Conservation (phyloP, 1,140 invertebrate species). For the Periplaneta americana region DNA sequence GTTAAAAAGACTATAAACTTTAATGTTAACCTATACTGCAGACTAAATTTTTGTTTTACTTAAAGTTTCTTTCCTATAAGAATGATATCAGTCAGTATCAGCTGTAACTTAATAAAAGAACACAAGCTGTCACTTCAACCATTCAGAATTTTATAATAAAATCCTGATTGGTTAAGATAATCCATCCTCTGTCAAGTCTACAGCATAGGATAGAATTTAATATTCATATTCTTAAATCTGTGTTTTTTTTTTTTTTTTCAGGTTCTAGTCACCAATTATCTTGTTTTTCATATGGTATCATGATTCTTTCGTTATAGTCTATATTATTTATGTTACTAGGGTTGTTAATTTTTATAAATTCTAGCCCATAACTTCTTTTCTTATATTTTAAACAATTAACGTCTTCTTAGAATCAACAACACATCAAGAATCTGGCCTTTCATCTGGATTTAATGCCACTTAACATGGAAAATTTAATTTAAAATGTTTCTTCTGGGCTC, state of each 20-base stretch:
- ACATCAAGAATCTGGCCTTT: not conserved
- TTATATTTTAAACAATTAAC: not conserved
- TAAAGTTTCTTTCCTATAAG: too few species aligned
- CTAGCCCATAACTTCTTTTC: not conserved
- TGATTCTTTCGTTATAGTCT: not conserved
- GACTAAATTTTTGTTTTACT: too few species aligned
- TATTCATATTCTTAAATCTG: not conserved
- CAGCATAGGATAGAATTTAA: not conserved
- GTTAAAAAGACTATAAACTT: not conserved
- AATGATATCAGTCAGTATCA: too few species aligned
- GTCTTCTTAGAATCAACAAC: not conserved
- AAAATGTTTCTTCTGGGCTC: too few species aligned
- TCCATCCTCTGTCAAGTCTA: not conserved
- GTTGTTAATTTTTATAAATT: not conserved
- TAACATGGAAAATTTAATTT: not conserved
- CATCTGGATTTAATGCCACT: not conserved
- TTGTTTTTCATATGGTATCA: not conserved
- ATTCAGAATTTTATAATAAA: too few species aligned
- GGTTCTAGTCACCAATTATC: too few species aligned
- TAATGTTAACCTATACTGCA: not conserved
- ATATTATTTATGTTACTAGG: not conserved
- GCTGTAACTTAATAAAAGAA: too few species aligned
- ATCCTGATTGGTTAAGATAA: too few species aligned
- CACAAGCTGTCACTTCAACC: too few species aligned
- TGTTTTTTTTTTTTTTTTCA: too few species aligned